Conservation (phyloP, 2,113 vertebrate species). For the Rhadina sibilatrix region DNA sequence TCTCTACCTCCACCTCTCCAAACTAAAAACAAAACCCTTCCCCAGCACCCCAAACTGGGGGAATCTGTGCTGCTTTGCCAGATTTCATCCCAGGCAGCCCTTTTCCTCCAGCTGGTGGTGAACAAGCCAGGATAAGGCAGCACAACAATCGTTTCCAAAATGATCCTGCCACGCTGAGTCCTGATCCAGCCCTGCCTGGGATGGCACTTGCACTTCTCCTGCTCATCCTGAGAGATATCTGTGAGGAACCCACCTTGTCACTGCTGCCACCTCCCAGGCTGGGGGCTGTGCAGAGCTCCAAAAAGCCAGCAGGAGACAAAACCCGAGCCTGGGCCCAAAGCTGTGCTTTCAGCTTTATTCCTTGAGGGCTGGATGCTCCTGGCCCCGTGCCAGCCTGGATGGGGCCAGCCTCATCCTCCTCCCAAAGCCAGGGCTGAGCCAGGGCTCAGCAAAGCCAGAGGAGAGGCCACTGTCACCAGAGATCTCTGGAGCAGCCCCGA, state of each 20-base stretch:
- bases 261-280: background rate
- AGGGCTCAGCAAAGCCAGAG: background rate
- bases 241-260: background rate
- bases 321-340: background rate
- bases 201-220: background rate
- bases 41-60: background rate
- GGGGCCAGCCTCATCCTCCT: background rate
- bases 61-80: background rate
- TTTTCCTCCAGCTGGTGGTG: background rate
- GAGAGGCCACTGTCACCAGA: no score
- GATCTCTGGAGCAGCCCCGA: background rate
- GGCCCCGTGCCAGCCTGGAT: background rate
- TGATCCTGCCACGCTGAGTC: background rate
- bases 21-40: background rate
- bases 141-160: background rate
- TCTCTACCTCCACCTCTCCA: background rate
- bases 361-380: background rate
- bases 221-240: accelerated
- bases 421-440: background rate
- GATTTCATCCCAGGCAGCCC: background rate
- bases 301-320: background rate
- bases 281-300: background rate
- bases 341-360: background rate
- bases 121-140: background rate
- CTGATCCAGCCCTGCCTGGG: background rate